Evolutionary conservation across 2,113 vertebrate genomes (phyloP).

Genomic region (Piliocolobus tephrosceles): DNA sequence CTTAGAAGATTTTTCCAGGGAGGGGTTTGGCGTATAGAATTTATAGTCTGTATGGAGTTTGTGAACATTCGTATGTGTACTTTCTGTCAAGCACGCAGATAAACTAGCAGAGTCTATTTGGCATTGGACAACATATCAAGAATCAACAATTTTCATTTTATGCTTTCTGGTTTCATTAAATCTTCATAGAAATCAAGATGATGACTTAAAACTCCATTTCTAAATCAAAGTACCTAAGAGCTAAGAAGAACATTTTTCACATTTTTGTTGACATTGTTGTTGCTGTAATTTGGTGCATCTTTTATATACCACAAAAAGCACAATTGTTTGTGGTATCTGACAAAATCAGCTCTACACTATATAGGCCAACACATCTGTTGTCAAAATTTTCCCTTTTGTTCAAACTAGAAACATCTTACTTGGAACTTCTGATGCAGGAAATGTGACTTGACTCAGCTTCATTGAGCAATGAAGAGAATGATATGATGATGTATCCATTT

Average conservation of each 20-base stretch:
- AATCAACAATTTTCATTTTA: background rate
- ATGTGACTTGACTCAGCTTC: background rate
- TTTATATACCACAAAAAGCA: background rate
- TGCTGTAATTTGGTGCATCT: background rate
- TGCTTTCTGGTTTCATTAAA: background rate
- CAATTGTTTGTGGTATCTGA: background rate
- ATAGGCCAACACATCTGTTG: background rate
- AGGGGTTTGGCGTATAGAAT: accelerated
- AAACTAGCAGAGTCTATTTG: background rate
- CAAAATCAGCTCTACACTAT: background rate
- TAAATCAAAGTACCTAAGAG: background rate
- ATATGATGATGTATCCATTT: background rate
- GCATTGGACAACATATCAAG: background rate
- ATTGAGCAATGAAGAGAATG: background rate
- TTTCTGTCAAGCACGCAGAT: background rate
- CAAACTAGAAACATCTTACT: background rate
- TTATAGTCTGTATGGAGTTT: background rate
- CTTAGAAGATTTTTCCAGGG: background rate
- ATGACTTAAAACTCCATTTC: background rate
- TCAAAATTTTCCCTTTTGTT: background rate
- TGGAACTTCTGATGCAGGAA: background rate
- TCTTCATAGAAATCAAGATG: background rate
- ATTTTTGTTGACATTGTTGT: background rate
- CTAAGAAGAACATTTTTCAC: too few relatives aligned
- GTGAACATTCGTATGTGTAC: background rate